A percentile compares a stretch with the other conserved stretches of the same genome.
Evolutionary conservation across 2,888 invertebrate genomes (phyloP).

Genomic region (Noctua fimbriata): DNA sequence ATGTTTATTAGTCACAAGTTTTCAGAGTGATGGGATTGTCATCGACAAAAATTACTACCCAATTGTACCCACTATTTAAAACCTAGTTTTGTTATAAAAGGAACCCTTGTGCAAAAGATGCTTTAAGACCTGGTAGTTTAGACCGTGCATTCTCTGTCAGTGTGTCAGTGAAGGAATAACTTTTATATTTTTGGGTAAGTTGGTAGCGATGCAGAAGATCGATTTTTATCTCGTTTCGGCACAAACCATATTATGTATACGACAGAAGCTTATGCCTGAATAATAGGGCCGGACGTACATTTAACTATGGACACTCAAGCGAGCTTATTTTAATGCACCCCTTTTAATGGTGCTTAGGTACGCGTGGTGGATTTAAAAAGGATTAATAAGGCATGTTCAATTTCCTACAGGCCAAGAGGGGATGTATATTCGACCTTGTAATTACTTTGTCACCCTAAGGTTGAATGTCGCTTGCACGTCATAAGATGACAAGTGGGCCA

Average conservation of each 20-base stretch:
- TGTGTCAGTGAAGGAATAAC: not conserved
- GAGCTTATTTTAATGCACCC: constrained; percentile 20
- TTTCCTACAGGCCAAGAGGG: not conserved
- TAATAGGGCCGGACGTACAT: not conserved
- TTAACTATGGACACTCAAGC: constrained; percentile 13
- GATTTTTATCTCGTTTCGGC: not conserved
- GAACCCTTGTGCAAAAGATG: not conserved
- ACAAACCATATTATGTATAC: not conserved
- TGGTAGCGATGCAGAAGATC: not conserved
- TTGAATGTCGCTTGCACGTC: not conserved
- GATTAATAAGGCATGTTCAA: constrained; percentile 6
- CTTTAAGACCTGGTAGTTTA: not conserved
- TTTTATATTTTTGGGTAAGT: not conserved
- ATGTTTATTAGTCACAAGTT: not conserved
- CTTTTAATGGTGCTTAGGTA: constrained; percentile 3
- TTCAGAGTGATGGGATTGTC: not conserved
- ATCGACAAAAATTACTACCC: not conserved
- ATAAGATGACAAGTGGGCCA: not conserved
- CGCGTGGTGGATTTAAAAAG: constrained; percentile 10
- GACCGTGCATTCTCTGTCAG: not conserved
- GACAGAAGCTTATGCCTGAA: not conserved
- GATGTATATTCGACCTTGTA: not conserved
- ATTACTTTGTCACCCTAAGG: not conserved
- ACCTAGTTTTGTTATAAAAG: not conserved
- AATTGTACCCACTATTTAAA: not conserved